phyloP scores from a whole-genome alignment of 2,797 vertebrate genomes.

The Xerus rutilus region DNA sequence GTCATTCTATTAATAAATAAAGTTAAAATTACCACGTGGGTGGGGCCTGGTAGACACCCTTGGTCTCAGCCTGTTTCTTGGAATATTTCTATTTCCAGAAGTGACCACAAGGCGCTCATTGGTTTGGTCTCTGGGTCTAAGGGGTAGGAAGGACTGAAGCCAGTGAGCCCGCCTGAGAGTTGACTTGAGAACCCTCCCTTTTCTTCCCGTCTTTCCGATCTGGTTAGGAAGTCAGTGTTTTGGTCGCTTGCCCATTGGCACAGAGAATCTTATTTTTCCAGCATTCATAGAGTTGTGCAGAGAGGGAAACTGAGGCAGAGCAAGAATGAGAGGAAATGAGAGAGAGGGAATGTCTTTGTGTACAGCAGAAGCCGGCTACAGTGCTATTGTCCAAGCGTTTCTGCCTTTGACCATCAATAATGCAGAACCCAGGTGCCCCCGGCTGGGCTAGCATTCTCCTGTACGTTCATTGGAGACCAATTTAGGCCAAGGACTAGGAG shows the following conservation, averaged over 20 bases:
- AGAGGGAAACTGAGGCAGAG: constrained; percentile 16
- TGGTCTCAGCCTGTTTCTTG: neutral
- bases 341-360: neutral
- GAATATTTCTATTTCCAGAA: neutral
- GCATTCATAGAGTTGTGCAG: neutral
- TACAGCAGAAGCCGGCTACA: neutral
- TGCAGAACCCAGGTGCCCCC: neutral
- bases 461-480: neutral
- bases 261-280: neutral
- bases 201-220: neutral
- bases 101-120: neutral
- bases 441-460: neutral
- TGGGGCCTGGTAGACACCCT: neutral
- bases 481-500: neutral
- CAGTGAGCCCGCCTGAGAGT: neutral
- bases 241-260: neutral
- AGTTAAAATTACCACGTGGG: neutral
- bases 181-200: neutral
- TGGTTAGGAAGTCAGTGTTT: neutral
- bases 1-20: neutral
- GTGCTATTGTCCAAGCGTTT: neutral
- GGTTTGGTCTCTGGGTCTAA: neutral
- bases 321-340: neutral
- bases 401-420: neutral
- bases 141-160: neutral